Evolutionary conservation across 2,888 invertebrate species (phyloP).

Genomic region (Meiosimyza decipiens): DNA sequence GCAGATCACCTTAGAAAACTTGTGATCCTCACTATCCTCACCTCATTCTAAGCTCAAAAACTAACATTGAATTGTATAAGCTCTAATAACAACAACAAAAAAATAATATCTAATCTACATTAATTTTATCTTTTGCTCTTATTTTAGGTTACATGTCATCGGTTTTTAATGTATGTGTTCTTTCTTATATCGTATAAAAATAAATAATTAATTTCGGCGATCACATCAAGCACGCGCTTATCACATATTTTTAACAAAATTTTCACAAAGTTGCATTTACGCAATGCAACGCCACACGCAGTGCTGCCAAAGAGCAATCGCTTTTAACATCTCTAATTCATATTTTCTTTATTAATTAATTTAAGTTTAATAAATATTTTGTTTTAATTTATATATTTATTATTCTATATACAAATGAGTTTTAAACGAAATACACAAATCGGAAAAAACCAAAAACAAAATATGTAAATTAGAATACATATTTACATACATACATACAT

Average conservation of each 20-base stretch:
- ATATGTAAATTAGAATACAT: not conserved
- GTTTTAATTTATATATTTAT: conserved; percentile 18
- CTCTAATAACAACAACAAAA: not conserved
- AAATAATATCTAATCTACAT: not conserved
- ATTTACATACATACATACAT: conserved; percentile 3
- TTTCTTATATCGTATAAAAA: not conserved
- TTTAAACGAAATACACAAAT: conserved; percentile 4
- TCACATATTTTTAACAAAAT: conserved; percentile 6
- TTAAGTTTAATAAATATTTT: conserved; percentile 19
- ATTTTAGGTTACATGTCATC: conserved; percentile 30
- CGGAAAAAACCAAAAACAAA: conserved; percentile 7
- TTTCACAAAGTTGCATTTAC: no score
- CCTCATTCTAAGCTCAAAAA: no score
- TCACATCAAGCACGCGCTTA: conserved; percentile 5
- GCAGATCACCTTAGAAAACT: no score
- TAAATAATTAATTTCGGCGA: not conserved
- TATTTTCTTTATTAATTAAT: conserved; percentile 12
- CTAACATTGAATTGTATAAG: no score
- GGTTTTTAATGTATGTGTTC: conserved; percentile 17
- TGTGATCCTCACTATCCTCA: no score
- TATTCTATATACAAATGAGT: conserved; percentile 2
- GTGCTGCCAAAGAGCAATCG: conserved; percentile 24
- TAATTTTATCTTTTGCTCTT: conserved; percentile 13
- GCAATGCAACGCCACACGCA: conserved; percentile 6
- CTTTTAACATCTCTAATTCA: conserved; percentile 11